These are phyloP conservation scores for Eublepharis macularius DNA, from an alignment of 2,113 vertebrate species.

Conservation along the genomic window DNA sequence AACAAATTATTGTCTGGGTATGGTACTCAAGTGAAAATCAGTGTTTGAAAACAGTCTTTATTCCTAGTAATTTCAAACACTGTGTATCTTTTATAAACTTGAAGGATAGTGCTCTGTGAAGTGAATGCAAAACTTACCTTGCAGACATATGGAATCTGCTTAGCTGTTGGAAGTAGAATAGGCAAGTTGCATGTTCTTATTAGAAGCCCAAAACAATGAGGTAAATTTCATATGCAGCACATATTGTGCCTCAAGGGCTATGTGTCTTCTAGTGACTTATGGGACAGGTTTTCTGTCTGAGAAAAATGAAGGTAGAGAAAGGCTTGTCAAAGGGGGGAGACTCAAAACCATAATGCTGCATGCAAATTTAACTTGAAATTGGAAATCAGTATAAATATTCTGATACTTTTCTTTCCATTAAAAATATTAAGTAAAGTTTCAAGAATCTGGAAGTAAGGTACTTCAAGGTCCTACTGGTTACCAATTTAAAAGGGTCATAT, in stretches of 20 bases:
- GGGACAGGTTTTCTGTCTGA: conserved; percentile 40
- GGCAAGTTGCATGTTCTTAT: not conserved
- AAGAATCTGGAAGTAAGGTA: conserved; percentile 36
- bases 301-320: conserved; percentile 59
- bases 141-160: not conserved
- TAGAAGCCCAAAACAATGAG: not conserved
- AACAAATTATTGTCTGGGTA: not conserved
- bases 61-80: not conserved
- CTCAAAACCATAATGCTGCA: not conserved
- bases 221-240: not conserved
- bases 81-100: not conserved
- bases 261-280: conserved; percentile 23
- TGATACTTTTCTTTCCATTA: not conserved
- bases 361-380: not conserved
- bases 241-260: not conserved
- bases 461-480: conserved; percentile 1
- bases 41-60: not conserved
- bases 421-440: conserved; percentile 9
- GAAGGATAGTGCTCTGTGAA: not conserved
- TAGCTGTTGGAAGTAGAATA: not conserved
- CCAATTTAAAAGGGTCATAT: not conserved
- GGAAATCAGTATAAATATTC: conserved; percentile 38
- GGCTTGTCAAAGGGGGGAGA: not conserved
- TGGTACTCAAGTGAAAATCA: not conserved
- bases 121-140: not conserved